These are phyloP conservation scores for Sus scrofa DNA, from an alignment of 2,113 vertebrate species.

Conservation along the genomic window T2T-Sscrofa CM000813.6:113410001-113410500, in stretches of 20 bases:
- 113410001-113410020: neutral
- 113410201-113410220: neutral
- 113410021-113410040: neutral
- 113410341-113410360: neutral
- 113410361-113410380: neutral
- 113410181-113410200: neutral
- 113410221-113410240: neutral
- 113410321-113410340: neutral
- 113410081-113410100: neutral
- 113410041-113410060: neutral
- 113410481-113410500: neutral
- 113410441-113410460: neutral
- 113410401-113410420: neutral
- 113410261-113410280: neutral
- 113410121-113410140: neutral
- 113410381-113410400: slow-evolving; percentile 19
- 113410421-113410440: slow-evolving; percentile 16
- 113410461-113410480: neutral
- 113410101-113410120: neutral
- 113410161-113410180: neutral
- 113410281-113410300: neutral
- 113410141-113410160: neutral
- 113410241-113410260: neutral
- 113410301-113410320: neutral
- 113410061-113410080: neutral